Evolutionary conservation across 1,140 invertebrate species (phyloP).

Genomic region (Pollicipes pollicipes): DNA sequence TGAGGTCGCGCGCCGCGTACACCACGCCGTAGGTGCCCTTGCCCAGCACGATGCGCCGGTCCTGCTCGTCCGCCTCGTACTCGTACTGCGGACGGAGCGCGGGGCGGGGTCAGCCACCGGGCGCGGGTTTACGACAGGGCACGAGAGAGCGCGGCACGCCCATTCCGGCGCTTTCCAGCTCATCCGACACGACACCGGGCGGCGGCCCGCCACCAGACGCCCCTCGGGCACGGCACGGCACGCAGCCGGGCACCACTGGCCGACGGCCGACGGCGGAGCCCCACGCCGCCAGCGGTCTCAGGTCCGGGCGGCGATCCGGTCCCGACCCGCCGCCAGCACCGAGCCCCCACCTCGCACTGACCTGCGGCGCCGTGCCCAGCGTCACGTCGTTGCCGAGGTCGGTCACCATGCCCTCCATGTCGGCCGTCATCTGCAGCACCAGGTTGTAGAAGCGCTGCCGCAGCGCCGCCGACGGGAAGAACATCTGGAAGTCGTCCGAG

Average conservation of each 20-base stretch:
- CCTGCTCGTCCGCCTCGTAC: constrained; percentile 85
- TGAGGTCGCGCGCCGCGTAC: constrained; percentile 81
- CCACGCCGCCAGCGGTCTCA: no score
- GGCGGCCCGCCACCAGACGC: no score
- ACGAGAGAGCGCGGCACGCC: no score
- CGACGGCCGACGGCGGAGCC: no score
- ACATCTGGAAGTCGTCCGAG: constrained; percentile 98
- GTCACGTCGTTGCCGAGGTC: constrained; percentile 55
- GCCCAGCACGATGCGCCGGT: constrained; percentile 69
- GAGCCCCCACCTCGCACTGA: not conserved
- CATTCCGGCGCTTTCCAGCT: no score
- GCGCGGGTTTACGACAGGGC: no score
- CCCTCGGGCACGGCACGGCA: no score
- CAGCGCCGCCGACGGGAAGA: constrained; percentile 72
- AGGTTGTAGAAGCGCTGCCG: constrained; percentile 40
- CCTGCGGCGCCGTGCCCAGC: constrained; percentile 37
- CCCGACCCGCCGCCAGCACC: no score
- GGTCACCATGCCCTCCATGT: constrained; percentile 65
- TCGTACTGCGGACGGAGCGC: constrained; percentile 49
- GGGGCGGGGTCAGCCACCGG: no score
- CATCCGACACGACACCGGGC: no score
- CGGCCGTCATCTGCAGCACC: constrained; percentile 55
- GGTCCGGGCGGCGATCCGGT: no score
- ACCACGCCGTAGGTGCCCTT: constrained; percentile 93
- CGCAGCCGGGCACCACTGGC: no score